These are phyloP conservation scores for Thermophis baileyi DNA, from an alignment of 2,113 vertebrate genomes.

Conservation along the genomic window DNA sequence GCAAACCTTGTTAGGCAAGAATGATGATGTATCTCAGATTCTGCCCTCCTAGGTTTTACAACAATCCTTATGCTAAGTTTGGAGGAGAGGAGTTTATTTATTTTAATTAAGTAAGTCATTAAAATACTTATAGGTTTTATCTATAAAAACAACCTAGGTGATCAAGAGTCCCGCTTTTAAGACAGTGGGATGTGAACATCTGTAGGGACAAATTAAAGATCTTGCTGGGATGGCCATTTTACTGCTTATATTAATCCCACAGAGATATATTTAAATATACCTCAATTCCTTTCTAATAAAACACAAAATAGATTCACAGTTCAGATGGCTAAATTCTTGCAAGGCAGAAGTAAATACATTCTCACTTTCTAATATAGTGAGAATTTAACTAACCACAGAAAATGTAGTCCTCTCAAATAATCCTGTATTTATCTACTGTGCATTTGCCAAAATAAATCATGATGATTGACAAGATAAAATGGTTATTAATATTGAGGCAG, in stretches of 20 bases:
- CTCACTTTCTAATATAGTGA: not conserved
- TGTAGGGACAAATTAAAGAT: not conserved
- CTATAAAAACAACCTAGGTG: not conserved
- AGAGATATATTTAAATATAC: not conserved
- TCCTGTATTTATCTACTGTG: not conserved
- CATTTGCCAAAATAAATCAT: not conserved
- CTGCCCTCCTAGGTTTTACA: not conserved
- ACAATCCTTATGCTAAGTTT: not conserved
- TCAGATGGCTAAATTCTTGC: not conserved
- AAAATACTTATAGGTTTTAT: not conserved
- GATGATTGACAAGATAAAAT: not conserved
- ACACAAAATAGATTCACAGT: not conserved
- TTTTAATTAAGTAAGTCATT: too few species aligned
- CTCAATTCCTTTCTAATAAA: not conserved
- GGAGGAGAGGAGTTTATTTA: not conserved
- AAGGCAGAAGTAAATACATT: not conserved
- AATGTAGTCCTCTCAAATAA: not conserved
- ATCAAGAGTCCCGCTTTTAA: not conserved
- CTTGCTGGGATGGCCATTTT: not conserved
- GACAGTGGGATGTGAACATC: not conserved
- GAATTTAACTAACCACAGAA: not conserved
- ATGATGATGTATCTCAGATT: not conserved
- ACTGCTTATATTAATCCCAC: not conserved
- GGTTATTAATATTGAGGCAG: not conserved
- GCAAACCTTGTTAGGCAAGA: not conserved